Percentiles rank a stretch among this genome's conserved stretches.
These are phyloP conservation scores for Xestia sexstrigata DNA, from an alignment of 2,888 invertebrate species.

Conservation along the genomic window DNA sequence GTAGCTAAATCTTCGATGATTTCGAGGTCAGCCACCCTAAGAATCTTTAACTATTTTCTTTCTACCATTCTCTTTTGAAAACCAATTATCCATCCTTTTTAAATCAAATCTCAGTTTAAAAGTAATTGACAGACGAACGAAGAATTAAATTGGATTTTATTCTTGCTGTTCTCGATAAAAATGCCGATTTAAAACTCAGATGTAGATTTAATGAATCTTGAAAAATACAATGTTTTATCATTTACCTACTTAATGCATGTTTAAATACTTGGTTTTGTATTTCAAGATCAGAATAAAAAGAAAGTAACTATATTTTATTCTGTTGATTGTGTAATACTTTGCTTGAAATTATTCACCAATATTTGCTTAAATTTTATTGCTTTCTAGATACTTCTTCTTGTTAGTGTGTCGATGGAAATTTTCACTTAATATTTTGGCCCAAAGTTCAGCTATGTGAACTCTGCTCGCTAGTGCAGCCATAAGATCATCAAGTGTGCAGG, in stretches of 20 bases:
- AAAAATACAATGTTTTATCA: background rate
- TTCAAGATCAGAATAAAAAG: constrained; percentile 9
- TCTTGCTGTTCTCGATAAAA: background rate
- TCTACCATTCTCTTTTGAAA: background rate
- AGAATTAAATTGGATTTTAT: constrained; percentile 17
- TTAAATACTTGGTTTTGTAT: background rate
- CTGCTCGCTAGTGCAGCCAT: too few relatives aligned
- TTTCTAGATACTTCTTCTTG: background rate
- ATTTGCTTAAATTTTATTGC: background rate
- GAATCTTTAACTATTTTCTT: background rate
- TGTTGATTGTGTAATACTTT: background rate
- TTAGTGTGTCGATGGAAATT: too few relatives aligned
- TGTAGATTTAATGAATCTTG: background rate
- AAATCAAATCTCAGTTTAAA: constrained; percentile 20
- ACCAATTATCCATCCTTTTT: constrained; percentile 14
- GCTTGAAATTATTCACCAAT: background rate
- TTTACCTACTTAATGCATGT: background rate
- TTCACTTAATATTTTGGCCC: too few relatives aligned
- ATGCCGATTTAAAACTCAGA: constrained; percentile 10
- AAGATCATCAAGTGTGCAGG: too few relatives aligned
- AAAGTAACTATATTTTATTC: background rate
- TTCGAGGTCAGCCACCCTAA: background rate
- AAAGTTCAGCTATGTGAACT: too few relatives aligned
- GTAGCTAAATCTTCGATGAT: background rate
- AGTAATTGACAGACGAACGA: constrained; percentile 10